phyloP scores from a whole-genome alignment of 2,888 invertebrate genomes.

The Apoda limacodes region DNA sequence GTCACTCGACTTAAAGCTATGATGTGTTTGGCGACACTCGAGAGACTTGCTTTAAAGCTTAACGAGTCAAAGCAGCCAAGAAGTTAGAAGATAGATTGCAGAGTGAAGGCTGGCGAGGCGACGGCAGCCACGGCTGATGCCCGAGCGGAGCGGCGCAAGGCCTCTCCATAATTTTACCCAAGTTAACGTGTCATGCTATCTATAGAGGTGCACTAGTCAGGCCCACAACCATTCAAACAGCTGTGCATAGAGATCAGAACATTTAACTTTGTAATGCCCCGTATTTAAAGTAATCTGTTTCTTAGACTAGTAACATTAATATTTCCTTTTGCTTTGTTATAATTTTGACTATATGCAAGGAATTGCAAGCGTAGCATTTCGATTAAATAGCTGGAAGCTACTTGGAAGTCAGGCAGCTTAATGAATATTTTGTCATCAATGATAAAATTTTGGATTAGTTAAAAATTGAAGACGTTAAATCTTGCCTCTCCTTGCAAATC shows the following conservation, averaged over 20 bases:
- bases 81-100: constrained; percentile 35
- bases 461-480: constrained; percentile 22
- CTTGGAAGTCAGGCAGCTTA: neutral
- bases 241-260: constrained; percentile 56
- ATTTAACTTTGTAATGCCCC: too few relatives aligned
- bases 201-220: constrained; percentile 60
- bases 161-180: constrained; percentile 27
- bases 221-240: constrained; percentile 66
- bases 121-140: constrained; percentile 1
- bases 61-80: constrained; percentile 36
- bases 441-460: constrained; percentile 8
- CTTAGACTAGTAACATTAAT: constrained; percentile 37
- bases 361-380: constrained; percentile 50
- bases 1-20: constrained; percentile 49
- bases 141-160: constrained; percentile 27
- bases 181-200: constrained; percentile 46
- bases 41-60: constrained; percentile 40
- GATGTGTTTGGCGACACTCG: constrained; percentile 40
- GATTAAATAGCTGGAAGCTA: neutral
- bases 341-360: constrained; percentile 49
- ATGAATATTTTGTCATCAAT: neutral
- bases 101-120: constrained; percentile 25
- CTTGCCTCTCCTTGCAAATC: constrained; percentile 64
- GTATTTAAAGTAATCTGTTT: too few relatives aligned
- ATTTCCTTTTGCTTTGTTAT: constrained; percentile 70